phyloP scores from a whole-genome alignment of 1,140 invertebrate genomes.

The Drosophila arizonae region DNA sequence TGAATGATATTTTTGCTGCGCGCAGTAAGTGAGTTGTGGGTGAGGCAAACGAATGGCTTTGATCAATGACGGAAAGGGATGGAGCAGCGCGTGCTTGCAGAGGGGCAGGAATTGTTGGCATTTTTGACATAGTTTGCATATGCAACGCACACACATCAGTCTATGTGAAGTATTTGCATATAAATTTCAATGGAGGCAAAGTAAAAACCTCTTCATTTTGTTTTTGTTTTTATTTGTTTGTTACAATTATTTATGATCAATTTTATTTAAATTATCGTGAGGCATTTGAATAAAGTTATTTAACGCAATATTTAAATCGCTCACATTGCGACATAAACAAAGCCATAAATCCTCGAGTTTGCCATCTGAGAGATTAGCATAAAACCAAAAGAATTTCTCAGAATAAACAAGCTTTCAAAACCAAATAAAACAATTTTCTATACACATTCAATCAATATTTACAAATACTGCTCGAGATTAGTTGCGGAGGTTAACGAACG shows the following conservation, averaged over 20 bases:
- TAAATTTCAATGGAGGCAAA: slow-evolving; percentile 29
- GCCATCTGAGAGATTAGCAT: slow-evolving; percentile 7
- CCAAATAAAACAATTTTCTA: not conserved
- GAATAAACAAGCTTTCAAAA: slow-evolving; percentile 4
- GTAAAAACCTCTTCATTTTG: slow-evolving; percentile 7
- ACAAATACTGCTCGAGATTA: not conserved
- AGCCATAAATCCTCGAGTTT: slow-evolving; percentile 34
- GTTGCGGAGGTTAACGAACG: slow-evolving; percentile 21
- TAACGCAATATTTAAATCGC: slow-evolving; percentile 26
- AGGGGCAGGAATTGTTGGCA: not conserved
- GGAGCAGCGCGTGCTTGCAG: too few relatives aligned
- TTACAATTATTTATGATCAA: slow-evolving; percentile 41
- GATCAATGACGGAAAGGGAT: too few relatives aligned
- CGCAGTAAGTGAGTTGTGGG: too few relatives aligned
- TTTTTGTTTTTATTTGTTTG: not conserved
- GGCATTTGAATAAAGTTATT: slow-evolving; percentile 31
- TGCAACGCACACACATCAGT: slow-evolving; percentile 1
- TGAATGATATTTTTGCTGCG: too few relatives aligned
- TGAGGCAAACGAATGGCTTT: too few relatives aligned
- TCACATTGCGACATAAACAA: slow-evolving; percentile 30
- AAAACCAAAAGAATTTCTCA: not conserved
- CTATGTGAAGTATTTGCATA: slow-evolving; percentile 32
- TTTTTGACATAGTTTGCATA: slow-evolving; percentile 67
- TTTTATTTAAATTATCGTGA: slow-evolving; percentile 38
- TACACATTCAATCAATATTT: slow-evolving; percentile 38